phyloP scores from a whole-genome alignment of 2,888 invertebrate genomes.

The Diachrysia chrysitis region DNA sequence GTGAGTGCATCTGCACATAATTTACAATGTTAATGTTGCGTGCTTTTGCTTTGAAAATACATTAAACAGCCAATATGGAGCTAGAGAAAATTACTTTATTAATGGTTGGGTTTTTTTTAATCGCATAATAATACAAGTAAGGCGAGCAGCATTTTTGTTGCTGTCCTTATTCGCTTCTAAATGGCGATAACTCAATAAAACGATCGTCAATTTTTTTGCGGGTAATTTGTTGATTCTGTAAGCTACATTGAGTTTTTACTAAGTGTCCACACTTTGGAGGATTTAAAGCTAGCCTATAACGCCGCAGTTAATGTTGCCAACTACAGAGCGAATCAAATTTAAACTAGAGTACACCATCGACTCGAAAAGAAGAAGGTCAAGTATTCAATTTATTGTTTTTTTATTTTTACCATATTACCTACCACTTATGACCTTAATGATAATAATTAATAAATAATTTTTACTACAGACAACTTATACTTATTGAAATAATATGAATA shows the following conservation, averaged over 20 bases:
- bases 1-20: slow-evolving; percentile 65
- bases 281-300: too few species aligned
- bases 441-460: too few species aligned
- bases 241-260: background rate
- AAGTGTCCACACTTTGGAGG: too few species aligned
- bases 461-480: too few species aligned
- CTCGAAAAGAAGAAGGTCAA: too few species aligned
- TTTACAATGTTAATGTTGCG: slow-evolving; percentile 76
- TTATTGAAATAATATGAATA: too few species aligned
- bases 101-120: slow-evolving; percentile 61
- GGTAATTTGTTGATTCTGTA: background rate
- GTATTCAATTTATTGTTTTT: too few species aligned
- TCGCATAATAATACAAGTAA: slow-evolving; percentile 49
- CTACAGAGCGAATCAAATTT: too few species aligned
- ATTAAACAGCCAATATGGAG: slow-evolving; percentile 64
- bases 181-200: slow-evolving; percentile 22
- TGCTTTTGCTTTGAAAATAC: slow-evolving; percentile 69
- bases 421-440: too few species aligned
- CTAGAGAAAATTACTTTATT: slow-evolving; percentile 70
- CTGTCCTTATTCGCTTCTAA: slow-evolving; percentile 21
- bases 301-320: too few species aligned
- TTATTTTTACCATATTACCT: too few species aligned
- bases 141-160: slow-evolving; percentile 31
- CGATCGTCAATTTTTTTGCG: slow-evolving; percentile 3
- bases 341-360: too few species aligned